phyloP scores from a whole-genome alignment of 2,797 vertebrate genomes.

The Bovichtus variegatus region DNA sequence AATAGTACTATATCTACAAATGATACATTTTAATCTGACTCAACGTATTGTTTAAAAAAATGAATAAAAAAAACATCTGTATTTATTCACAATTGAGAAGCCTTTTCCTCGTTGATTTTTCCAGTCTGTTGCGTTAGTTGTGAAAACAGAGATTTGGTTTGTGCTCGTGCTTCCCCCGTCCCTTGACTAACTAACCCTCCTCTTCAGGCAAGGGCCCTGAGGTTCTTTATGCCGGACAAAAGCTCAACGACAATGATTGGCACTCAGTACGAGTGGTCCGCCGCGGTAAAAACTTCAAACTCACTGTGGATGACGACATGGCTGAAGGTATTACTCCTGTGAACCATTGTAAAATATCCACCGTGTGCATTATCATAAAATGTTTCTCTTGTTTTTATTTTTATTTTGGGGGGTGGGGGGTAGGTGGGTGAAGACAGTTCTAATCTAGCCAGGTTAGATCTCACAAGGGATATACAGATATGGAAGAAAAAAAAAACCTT shows the following conservation, averaged over 20 bases:
- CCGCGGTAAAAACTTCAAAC: constrained; percentile 94
- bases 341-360: not conserved
- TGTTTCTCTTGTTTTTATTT: not conserved
- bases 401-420: rapidly evolving
- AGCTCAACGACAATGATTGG: constrained; percentile 98
- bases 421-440: not conserved
- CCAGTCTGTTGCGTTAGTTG: not conserved
- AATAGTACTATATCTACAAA: not conserved
- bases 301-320: constrained; percentile 94
- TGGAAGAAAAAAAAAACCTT: not conserved
- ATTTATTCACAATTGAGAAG: not conserved
- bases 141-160: constrained; percentile 67
- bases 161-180: constrained; percentile 42
- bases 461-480: not conserved
- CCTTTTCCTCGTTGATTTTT: not conserved
- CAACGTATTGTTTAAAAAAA: not conserved
- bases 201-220: constrained; percentile 97
- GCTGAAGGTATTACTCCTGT: constrained; percentile 89
- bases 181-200: constrained; percentile 78
- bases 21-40: not conserved
- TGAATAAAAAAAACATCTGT: not conserved
- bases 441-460: not conserved
- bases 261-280: constrained; percentile 95
- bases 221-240: constrained; percentile 96
- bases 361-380: not conserved